phyloP scores from a whole-genome alignment of 2,797 vertebrate genomes.

The Sebastes diploproa region DNA sequence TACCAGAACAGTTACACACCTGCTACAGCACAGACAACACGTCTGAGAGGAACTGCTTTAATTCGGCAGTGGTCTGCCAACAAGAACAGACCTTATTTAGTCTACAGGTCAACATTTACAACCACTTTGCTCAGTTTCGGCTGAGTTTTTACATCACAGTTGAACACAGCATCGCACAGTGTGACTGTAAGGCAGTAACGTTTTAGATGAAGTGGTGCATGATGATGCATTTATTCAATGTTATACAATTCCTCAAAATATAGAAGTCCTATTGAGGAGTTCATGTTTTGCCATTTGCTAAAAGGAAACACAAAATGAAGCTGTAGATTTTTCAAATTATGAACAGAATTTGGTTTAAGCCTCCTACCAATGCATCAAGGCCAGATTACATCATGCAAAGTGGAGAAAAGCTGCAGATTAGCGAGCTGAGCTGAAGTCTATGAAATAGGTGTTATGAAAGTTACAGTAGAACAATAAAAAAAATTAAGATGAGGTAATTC shows the following conservation, averaged over 20 bases:
- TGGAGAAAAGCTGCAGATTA: background rate
- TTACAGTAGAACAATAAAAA: background rate
- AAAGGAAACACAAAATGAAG: background rate
- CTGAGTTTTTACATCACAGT: background rate
- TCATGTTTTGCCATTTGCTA: background rate
- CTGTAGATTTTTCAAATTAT: background rate
- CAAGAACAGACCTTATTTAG: background rate
- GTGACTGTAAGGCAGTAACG: background rate
- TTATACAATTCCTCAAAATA: background rate
- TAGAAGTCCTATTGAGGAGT: background rate
- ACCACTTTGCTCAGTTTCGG: background rate
- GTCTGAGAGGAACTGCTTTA: background rate
- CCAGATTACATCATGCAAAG: background rate
- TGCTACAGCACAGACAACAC: background rate
- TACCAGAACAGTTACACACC: rapidly evolving
- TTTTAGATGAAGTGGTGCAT: background rate
- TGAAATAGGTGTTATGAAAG: background rate
- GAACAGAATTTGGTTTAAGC: background rate
- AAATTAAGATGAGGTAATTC: conserved; percentile 14
- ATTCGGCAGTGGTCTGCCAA: background rate
- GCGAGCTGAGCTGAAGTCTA: background rate
- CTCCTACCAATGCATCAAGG: too few relatives aligned
- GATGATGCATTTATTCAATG: background rate
- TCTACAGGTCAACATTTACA: background rate
- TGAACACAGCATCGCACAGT: background rate